phyloP scores from a whole-genome alignment of 92 coral and sea anemone genomes.

The Epizoanthus rinbou region DNA sequence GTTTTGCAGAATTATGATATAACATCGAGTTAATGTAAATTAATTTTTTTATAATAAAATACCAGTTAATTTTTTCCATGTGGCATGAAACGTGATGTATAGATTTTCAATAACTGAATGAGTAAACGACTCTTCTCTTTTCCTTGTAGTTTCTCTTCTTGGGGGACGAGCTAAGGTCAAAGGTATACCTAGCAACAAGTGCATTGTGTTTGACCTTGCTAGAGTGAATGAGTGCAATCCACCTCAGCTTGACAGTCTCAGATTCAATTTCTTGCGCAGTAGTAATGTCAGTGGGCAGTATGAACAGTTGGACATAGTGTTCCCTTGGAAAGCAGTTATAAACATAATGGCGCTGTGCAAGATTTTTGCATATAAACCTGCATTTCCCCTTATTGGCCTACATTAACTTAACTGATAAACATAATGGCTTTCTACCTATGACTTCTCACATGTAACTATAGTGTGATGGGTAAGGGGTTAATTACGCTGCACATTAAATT shows the following conservation, averaged over 20 bases:
- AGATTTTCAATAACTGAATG: slow-evolving; percentile 26
- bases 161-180: slow-evolving; percentile 31
- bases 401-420: too few species aligned
- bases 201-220: slow-evolving; percentile 30
- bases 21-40: too few species aligned
- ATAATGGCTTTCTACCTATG: too few species aligned
- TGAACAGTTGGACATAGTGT: not conserved
- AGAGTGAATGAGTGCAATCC: slow-evolving; percentile 19
- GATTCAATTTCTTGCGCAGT: not conserved
- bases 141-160: slow-evolving; percentile 24
- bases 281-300: not conserved
- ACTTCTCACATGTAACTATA: too few species aligned
- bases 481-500: too few species aligned
- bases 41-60: too few species aligned
- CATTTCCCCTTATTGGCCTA: too few species aligned
- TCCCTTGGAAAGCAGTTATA: not conserved
- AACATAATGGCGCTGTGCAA: too few species aligned
- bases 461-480: too few species aligned
- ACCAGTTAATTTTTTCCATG: too few species aligned
- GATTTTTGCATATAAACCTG: too few species aligned
- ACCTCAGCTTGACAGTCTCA: slow-evolving; percentile 16
- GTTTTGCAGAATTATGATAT: too few species aligned
- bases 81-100: not conserved
- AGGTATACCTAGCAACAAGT: slow-evolving; percentile 23
- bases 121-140: slow-evolving; percentile 30